phyloP scores from a whole-genome alignment of 2,888 invertebrate genomes.

The Aspidapion aeneum region DNA sequence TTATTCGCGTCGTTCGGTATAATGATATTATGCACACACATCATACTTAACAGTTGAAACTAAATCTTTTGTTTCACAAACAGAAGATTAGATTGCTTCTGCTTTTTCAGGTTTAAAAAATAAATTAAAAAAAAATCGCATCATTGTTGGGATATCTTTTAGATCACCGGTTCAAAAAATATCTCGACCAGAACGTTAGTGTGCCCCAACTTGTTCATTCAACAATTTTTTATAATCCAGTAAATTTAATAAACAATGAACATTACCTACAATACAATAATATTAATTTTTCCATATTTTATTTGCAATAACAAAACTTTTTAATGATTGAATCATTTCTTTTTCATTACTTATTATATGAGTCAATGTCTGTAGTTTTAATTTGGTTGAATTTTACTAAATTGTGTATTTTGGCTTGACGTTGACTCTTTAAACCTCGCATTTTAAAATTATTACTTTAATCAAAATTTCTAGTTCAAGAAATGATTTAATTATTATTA shows the following conservation, averaged over 20 bases:
- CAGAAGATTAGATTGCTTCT: slow-evolving; percentile 40
- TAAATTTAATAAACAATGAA: too few relatives aligned
- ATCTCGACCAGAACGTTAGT: not conserved
- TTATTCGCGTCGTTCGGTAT: slow-evolving; percentile 46
- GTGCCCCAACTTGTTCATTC: not conserved
- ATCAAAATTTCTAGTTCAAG: too few relatives aligned
- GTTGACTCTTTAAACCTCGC: too few relatives aligned
- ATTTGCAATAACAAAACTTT: not conserved
- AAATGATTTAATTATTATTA: too few relatives aligned
- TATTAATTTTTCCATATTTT: not conserved
- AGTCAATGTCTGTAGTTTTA: too few relatives aligned
- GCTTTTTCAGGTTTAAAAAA: slow-evolving; percentile 43
- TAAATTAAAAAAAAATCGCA: too few relatives aligned
- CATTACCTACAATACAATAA: too few relatives aligned
- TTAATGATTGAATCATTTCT: too few relatives aligned
- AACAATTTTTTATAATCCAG: not conserved
- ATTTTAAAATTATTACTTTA: too few relatives aligned
- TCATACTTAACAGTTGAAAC: slow-evolving; percentile 46
- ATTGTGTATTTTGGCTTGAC: too few relatives aligned
- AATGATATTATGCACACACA: slow-evolving; percentile 48
- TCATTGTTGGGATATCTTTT: slow-evolving; percentile 53
- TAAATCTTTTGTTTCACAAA: slow-evolving; percentile 46
- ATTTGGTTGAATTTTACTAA: too few relatives aligned
- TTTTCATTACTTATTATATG: too few relatives aligned
- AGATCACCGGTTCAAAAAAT: slow-evolving; percentile 56